These are phyloP conservation scores for Macropis europaea DNA, from an alignment of 2,888 invertebrate species.

Conservation along the genomic window DNA sequence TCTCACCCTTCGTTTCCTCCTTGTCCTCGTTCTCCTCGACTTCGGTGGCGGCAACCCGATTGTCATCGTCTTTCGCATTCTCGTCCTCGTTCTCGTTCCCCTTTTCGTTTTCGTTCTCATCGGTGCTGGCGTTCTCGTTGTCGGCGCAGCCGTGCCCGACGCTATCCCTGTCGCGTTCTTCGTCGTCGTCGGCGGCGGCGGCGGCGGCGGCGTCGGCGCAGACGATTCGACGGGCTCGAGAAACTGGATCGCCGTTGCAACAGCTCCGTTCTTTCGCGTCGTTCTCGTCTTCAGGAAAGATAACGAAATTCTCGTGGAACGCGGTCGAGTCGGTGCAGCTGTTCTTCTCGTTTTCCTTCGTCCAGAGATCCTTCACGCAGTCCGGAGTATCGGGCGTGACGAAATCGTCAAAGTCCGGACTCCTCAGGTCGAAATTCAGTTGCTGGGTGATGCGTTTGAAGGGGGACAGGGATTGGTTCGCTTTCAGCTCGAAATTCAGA, in stretches of 20 bases:
- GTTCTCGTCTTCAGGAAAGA: conserved; percentile 83
- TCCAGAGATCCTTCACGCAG: conserved; percentile 85
- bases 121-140: background rate
- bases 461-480: conserved; percentile 84
- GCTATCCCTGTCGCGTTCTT: too few relatives aligned
- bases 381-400: conserved; percentile 85
- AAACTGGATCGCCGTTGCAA: too few relatives aligned
- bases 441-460: conserved; percentile 90
- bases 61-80: background rate
- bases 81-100: background rate
- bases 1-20: conserved; percentile 73
- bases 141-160: background rate
- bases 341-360: conserved; percentile 80
- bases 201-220: too few relatives aligned
- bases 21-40: conserved; percentile 61
- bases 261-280: conserved; percentile 67
- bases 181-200: too few relatives aligned
- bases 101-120: background rate
- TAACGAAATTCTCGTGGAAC: conserved; percentile 81
- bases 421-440: conserved; percentile 86
- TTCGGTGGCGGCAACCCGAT: background rate
- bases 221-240: too few relatives aligned
- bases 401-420: conserved; percentile 87
- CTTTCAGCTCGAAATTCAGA: conserved; percentile 67
- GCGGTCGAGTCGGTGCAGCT: conserved; percentile 57